These are phyloP conservation scores for Blera fallax DNA, from an alignment of 2,888 invertebrate species.

Conservation along the genomic window DNA sequence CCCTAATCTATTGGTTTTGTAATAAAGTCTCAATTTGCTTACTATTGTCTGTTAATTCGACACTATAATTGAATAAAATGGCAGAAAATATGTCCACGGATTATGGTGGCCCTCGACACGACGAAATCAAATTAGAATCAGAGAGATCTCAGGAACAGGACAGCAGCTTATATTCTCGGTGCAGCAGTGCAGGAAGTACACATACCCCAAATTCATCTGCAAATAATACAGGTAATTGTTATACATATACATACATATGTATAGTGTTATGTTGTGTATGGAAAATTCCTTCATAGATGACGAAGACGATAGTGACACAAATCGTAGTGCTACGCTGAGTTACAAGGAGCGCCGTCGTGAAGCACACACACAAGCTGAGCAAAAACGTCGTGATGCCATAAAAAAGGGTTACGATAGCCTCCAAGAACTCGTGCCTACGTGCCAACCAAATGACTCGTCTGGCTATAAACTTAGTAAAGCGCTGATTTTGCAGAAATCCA, in stretches of 20 bases:
- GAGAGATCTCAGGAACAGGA: slow-evolving; percentile 84
- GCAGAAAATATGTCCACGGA: slow-evolving; percentile 65
- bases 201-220: slow-evolving; percentile 91
- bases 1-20: slow-evolving; percentile 15
- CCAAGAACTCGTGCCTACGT: slow-evolving; percentile 95
- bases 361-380: slow-evolving; percentile 98
- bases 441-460: slow-evolving; percentile 94
- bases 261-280: slow-evolving; percentile 41
- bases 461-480: slow-evolving; percentile 98
- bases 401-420: slow-evolving; percentile 98
- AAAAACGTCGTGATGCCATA: slow-evolving; percentile 97
- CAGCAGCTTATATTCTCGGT: slow-evolving; percentile 86
- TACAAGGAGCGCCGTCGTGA: slow-evolving; percentile 97
- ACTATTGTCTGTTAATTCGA: neutral
- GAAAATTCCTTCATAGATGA: slow-evolving; percentile 82
- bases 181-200: slow-evolving; percentile 90
- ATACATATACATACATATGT: slow-evolving; percentile 19
- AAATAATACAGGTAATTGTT: slow-evolving; percentile 87
- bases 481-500: slow-evolving; percentile 94
- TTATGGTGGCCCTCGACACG: slow-evolving; percentile 38
- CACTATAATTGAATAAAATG: slow-evolving; percentile 8
- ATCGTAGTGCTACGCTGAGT: slow-evolving; percentile 84
- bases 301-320: slow-evolving; percentile 85
- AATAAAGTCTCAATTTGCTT: neutral
- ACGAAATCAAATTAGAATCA: slow-evolving; percentile 81